Evolutionary conservation across 1,140 invertebrate genomes (phyloP), one percentile per base, ranked within the genome.

Genomic region (Aleiodes sp.): DNA sequence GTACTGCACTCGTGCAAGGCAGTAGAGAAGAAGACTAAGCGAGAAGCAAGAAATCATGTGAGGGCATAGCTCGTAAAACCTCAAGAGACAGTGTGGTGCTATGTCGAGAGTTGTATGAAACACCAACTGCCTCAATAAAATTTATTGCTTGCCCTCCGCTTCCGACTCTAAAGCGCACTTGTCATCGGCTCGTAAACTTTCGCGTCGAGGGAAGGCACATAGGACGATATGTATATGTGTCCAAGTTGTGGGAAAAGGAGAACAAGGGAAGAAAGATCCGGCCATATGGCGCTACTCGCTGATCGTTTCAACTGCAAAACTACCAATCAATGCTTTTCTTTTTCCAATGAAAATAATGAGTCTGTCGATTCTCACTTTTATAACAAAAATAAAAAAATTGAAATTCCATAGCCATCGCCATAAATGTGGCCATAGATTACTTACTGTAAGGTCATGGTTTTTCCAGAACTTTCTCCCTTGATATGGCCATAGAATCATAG

Each of bases 101-200:
- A 52, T 21, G 1, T 9, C 19, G 12, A 52, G 61, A 21, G n/a
- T 63, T 63, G 35, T 63, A n/a, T 43, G 61, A 37, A 28, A 43
- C 39, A 64, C n/a, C 24, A 43, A 41, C 21, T 39, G 37, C 21
- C 59, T 62, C 28, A 29, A 70, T 63, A 26, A 64, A 46, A 70
- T 81, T 78, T 81, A 81, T 73, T 70, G 72, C 65, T 67, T 69
- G 24, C 61, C 66, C 74, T 75, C 61, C 66, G 75, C 75, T 80
- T 79, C 68, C 69, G 70, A 68, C 68, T 64, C 73, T 73, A 79
- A 80, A 82, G 73, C 73, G 68, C 31, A 63, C 59, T 64, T 77
- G 76, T 82, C 81, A 77, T 63, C 80, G 73, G 71, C 68, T 81
- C 76, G 70, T 80, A 78, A 81, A 81, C 60, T 71, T 65, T 75